These are phyloP conservation scores for Anguilla japonica DNA, from an alignment of 2,113 vertebrate species.

Conservation along the genomic window DNA sequence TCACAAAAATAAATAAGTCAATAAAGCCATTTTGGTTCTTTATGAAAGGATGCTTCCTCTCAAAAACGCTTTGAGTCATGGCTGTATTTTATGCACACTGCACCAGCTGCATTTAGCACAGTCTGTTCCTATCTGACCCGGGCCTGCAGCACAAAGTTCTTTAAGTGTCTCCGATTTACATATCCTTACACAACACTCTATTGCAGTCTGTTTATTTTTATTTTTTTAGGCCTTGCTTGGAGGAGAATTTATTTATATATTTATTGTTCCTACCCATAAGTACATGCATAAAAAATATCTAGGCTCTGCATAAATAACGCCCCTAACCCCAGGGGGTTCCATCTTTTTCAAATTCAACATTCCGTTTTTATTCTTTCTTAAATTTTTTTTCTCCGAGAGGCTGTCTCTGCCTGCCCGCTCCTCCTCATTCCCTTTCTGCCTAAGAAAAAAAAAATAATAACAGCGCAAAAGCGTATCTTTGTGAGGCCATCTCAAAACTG, in stretches of 20 bases:
- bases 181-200: slow-evolving; percentile 42
- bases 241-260: slow-evolving; percentile 34
- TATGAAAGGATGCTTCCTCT: slow-evolving; percentile 57
- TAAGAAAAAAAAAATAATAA: slow-evolving; percentile 39
- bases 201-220: slow-evolving; percentile 28
- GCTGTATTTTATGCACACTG: slow-evolving; percentile 45
- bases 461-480: slow-evolving; percentile 53
- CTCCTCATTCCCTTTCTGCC: slow-evolving; percentile 36
- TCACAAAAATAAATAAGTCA: background rate
- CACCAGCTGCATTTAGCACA: slow-evolving; percentile 37
- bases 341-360: background rate
- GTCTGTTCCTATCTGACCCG: slow-evolving; percentile 42
- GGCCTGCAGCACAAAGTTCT: slow-evolving; percentile 42
- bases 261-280: slow-evolving; percentile 10
- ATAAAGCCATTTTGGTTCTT: slow-evolving; percentile 55
- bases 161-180: slow-evolving; percentile 40
- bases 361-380: slow-evolving; percentile 25
- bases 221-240: slow-evolving; percentile 25
- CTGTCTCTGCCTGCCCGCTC: slow-evolving; percentile 44
- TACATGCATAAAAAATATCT: slow-evolving; percentile 38
- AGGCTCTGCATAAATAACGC: slow-evolving; percentile 28
- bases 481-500: slow-evolving; percentile 61
- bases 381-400: slow-evolving; percentile 50
- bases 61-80: slow-evolving; percentile 47
- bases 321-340: slow-evolving; percentile 29